Base-by-base conservation (phyloP, 1,140 invertebrate species). In the Muscidifurax raptorellus region DNA sequence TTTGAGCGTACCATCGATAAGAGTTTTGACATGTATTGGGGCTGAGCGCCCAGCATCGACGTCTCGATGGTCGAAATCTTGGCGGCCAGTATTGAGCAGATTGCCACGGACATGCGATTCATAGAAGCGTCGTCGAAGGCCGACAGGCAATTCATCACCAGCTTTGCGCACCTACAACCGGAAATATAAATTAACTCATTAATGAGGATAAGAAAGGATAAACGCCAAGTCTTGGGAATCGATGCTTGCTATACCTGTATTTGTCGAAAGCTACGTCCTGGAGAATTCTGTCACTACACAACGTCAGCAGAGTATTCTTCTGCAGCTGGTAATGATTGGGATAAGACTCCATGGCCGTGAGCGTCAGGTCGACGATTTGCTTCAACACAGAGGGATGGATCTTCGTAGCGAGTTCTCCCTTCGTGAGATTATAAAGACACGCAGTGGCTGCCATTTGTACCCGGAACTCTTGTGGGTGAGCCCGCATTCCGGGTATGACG, bases 391-490 rank as follows among this genome's bases (percentile, higher is more conserved):
- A 93, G 1, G 96, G 96, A 92, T 97, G 96, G 78, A 97, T 95
- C 88, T 95, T 94, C 27, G 92, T 92, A 1, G 95, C 95, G 3
- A 96, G 89, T 87, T 96, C 95, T 25, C 95, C 95, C 89, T 96
- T 95, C 1, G 96, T 96, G 27, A 97, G 93, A 92, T 97, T 97
- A 89, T 97, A 97, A 27, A 97, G 92, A 90, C 96, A 97, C 32
- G 96, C 97, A 44, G 96, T 97, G 12, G 95, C 96, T 66, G 96
- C 96, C 94, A 97, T 96, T 92, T 97, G 96, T 66, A 97, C 95
- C 32, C 94, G 94, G 83, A 96, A 94, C 80, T 95, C 93, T 76
- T 94, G 94, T 6, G 94, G 94, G 92, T 97, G 95, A 30, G 92
- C 91, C 89, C 94, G 94, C 96, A 97, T 96, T 36, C 94, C 94